Evolutionary conservation across 2,888 invertebrate genomes (phyloP).

Genomic region (Notocelia uddmanniana): DNA sequence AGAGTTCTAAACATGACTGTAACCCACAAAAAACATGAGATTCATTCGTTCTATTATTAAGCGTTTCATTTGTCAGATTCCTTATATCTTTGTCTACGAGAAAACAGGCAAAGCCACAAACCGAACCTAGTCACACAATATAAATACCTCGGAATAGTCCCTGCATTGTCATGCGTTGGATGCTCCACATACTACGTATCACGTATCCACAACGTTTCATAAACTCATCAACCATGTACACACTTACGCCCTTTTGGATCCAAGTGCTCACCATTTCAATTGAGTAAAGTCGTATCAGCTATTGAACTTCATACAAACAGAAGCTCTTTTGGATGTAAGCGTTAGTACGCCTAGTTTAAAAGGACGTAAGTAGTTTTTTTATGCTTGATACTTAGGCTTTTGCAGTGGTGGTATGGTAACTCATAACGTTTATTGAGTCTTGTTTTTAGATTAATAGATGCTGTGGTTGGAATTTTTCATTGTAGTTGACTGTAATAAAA

Average conservation of each 20-base stretch:
- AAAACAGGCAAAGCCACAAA: too few relatives aligned
- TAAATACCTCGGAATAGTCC: neutral
- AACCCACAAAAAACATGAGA: too few relatives aligned
- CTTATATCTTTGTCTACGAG: too few relatives aligned
- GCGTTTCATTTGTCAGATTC: too few relatives aligned
- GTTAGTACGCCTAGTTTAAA: neutral
- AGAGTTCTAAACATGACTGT: too few relatives aligned
- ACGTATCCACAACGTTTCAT: neutral
- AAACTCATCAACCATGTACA: neutral
- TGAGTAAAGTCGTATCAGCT: neutral
- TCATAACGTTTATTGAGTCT: neutral
- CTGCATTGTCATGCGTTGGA: slow-evolving; percentile 1
- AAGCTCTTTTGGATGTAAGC: neutral
- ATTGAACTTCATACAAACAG: neutral
- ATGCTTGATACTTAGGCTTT: neutral
- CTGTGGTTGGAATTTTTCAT: too few relatives aligned
- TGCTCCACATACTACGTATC: neutral
- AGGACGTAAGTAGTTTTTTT: neutral
- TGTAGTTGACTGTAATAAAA: too few relatives aligned
- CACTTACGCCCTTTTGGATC: neutral
- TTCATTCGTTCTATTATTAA: too few relatives aligned
- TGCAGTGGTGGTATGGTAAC: neutral
- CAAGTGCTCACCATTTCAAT: neutral
- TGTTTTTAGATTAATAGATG: too few relatives aligned
- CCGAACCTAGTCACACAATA: neutral